Evolutionary conservation across 1,140 invertebrate species (phyloP).

Genomic region (Drosophila rhopaloa): DNA sequence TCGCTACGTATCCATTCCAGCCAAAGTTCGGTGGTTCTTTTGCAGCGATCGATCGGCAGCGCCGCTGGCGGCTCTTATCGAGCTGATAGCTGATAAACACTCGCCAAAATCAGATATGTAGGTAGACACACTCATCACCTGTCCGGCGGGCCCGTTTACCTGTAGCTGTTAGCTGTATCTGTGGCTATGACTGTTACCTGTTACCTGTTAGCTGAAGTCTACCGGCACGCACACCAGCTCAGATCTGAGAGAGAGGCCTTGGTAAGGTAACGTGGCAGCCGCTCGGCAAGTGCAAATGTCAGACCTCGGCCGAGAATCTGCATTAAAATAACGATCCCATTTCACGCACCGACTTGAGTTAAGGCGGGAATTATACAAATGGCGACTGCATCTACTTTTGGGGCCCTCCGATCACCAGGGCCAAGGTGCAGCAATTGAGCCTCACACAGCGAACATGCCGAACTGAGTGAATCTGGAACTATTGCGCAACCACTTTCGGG

Average conservation of each 20-base stretch:
- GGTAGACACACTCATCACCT: slow-evolving; percentile 3
- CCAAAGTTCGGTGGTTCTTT: slow-evolving; percentile 18
- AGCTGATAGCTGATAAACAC: background rate
- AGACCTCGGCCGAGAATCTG: slow-evolving; percentile 22
- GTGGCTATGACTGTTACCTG: too few relatives aligned
- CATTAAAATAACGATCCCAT: slow-evolving; percentile 22
- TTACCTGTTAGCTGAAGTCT: too few relatives aligned
- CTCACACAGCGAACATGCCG: too few relatives aligned
- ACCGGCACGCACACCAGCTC: background rate
- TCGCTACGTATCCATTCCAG: background rate
- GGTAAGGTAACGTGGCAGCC: slow-evolving; percentile 18
- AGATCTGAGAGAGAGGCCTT: background rate
- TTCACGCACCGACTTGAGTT: slow-evolving; percentile 17
- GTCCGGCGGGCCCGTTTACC: too few relatives aligned
- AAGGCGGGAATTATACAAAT: slow-evolving; percentile 16
- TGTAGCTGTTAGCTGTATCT: too few relatives aligned
- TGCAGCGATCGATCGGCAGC: too few relatives aligned
- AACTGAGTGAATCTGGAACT: background rate
- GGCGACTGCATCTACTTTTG: background rate
- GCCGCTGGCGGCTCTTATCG: background rate
- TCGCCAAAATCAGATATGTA: slow-evolving; percentile 1
- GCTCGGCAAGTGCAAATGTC: slow-evolving; percentile 24
- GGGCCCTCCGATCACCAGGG: slow-evolving; percentile 7
- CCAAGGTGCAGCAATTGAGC: background rate
- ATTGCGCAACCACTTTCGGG: slow-evolving; percentile 22